Evolutionary conservation across 2,797 vertebrate genomes (phyloP).

Genomic region (Ceryle rudis): DNA sequence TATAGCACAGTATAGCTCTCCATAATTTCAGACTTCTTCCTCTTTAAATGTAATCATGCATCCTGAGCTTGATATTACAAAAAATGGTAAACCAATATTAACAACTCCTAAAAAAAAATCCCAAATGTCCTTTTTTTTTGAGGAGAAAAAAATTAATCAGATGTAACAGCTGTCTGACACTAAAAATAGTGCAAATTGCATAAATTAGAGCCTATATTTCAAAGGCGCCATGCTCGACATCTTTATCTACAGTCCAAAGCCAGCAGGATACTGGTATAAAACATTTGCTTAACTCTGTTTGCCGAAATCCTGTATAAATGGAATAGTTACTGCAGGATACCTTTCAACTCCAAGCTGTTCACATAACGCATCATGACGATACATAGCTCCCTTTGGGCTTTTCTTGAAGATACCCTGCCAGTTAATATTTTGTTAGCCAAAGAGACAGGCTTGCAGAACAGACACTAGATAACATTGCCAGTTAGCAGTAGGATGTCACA

Average conservation of each 20-base stretch:
- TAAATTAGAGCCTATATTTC: conserved; percentile 73
- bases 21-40: conserved; percentile 53
- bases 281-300: conserved; percentile 74
- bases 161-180: conserved; percentile 64
- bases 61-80: conserved; percentile 18
- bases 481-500: conserved; percentile 61
- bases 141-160: not conserved
- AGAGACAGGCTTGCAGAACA: conserved; percentile 64
- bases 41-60: not conserved
- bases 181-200: conserved; percentile 70
- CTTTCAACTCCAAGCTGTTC: conserved; percentile 80
- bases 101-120: conserved; percentile 41
- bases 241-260: conserved; percentile 74
- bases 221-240: conserved; percentile 54
- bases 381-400: conserved; percentile 72
- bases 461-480: conserved; percentile 60
- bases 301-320: conserved; percentile 75
- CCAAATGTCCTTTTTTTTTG: conserved; percentile 21
- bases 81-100: conserved; percentile 13
- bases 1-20: conserved; percentile 18
- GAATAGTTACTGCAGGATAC: conserved; percentile 75
- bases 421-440: conserved; percentile 73
- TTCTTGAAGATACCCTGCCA: conserved; percentile 73
- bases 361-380: conserved; percentile 68
- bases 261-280: conserved; percentile 76